These are phyloP conservation scores for Helicoverpa assulta DNA, from an alignment of 2,888 invertebrate species.

Conservation along the genomic window DNA sequence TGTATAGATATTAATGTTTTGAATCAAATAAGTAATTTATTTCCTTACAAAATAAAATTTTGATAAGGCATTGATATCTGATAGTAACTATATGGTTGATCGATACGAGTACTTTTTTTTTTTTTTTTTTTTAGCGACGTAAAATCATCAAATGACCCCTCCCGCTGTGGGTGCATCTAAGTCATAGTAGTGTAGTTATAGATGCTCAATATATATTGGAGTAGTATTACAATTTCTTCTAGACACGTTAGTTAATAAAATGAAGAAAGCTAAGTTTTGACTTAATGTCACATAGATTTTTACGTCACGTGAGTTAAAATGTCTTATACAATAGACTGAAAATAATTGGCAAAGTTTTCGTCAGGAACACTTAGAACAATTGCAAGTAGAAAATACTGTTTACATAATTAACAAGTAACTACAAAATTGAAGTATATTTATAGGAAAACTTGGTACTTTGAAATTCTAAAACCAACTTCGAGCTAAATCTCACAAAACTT, in stretches of 20 bases:
- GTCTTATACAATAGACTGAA: slow-evolving; percentile 4
- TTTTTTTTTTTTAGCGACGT: no score
- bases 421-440: slow-evolving; percentile 18
- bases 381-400: slow-evolving; percentile 20
- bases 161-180: no score
- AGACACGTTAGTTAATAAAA: slow-evolving; percentile 16
- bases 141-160: no score
- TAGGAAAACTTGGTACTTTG: slow-evolving; percentile 36
- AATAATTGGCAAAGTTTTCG: slow-evolving; percentile 8
- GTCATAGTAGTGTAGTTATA: no score
- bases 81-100: slow-evolving; percentile 3
- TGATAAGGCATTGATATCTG: not conserved
- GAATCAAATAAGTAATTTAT: not conserved
- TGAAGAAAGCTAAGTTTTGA: slow-evolving; percentile 7
- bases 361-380: slow-evolving; percentile 9
- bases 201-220: slow-evolving; percentile 7
- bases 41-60: slow-evolving; percentile 2
- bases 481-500: slow-evolving; percentile 27
- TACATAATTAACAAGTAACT: slow-evolving; percentile 13
- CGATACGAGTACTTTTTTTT: no score
- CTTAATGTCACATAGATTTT: slow-evolving; percentile 33
- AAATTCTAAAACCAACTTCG: slow-evolving; percentile 27
- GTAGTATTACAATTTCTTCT: slow-evolving; percentile 6
- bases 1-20: not conserved
- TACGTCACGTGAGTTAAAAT: slow-evolving; percentile 27